These are phyloP conservation scores for Aphidius ervi DNA, from an alignment of 1,140 invertebrate genomes.

Conservation along the genomic window DNA sequence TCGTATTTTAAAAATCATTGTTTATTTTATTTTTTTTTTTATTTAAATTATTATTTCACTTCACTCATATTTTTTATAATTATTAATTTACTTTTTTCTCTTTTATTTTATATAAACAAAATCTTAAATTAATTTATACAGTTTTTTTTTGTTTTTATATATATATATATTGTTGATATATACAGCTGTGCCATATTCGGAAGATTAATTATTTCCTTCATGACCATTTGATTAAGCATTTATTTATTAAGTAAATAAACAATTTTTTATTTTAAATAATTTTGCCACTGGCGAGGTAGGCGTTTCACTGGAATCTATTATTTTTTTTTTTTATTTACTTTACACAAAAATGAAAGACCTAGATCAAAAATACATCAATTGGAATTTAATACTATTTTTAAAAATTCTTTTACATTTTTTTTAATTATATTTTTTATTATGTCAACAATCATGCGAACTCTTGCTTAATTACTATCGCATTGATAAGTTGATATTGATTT, in stretches of 20 bases:
- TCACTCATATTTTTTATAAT: conserved; percentile 14
- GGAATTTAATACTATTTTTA: too few relatives aligned
- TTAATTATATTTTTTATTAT: too few relatives aligned
- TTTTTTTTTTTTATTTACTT: too few relatives aligned
- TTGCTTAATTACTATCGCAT: too few relatives aligned
- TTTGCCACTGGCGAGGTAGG: conserved; percentile 41
- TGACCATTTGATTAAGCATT: conserved; percentile 23
- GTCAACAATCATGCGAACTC: too few relatives aligned
- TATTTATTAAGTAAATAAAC: conserved; percentile 25
- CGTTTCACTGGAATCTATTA: conserved; percentile 22
- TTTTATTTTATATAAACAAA: conserved; percentile 13
- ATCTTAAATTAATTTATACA: conserved; percentile 23
- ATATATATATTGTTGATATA: conserved; percentile 21
- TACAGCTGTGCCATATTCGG: conserved; percentile 22
- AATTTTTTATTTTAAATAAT: conserved; percentile 22
- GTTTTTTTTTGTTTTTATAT: conserved; percentile 17
- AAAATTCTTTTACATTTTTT: too few relatives aligned
- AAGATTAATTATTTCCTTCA: conserved; percentile 1
- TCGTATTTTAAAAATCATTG: neutral
- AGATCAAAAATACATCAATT: too few relatives aligned
- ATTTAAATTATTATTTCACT: neutral
- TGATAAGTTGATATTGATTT: too few relatives aligned
- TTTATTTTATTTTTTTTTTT: conserved; percentile 6
- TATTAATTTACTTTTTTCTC: conserved; percentile 15
- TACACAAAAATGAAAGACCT: too few relatives aligned